Percentiles rank a stretch among this genome's conserved stretches.
phyloP scores from a whole-genome alignment of 1,140 invertebrate genomes.

The Lysiphlebus fabarum region DNA sequence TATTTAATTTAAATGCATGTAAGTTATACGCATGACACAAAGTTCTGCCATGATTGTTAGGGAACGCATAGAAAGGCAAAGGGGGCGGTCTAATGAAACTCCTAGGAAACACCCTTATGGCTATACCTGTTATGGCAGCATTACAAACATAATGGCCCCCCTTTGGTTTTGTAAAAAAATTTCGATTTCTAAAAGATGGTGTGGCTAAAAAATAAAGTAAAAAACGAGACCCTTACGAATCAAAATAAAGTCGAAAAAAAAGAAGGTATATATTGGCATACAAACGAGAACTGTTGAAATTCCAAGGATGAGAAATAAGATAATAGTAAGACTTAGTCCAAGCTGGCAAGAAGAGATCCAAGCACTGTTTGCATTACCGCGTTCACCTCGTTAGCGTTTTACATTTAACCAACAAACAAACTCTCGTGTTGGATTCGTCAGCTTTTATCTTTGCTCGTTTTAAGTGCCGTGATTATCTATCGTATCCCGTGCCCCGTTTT shows the following conservation, averaged over 20 bases:
- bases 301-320: conserved; percentile 32
- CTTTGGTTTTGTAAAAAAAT: conserved; percentile 13
- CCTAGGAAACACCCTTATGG: conserved; percentile 49
- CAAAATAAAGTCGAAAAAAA: conserved; percentile 20
- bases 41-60: conserved; percentile 29
- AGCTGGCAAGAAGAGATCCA: conserved; percentile 34
- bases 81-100: conserved; percentile 38
- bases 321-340: conserved; percentile 43
- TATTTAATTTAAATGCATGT: too few relatives aligned
- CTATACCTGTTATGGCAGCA: conserved; percentile 36
- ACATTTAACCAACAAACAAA: conserved; percentile 31
- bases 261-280: not conserved
- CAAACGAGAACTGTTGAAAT: conserved; percentile 37
- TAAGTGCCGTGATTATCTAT: conserved; percentile 42
- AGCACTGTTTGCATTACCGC: conserved; percentile 16
- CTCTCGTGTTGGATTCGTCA: conserved; percentile 23
- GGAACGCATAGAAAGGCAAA: conserved; percentile 11
- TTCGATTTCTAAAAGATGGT: conserved; percentile 14
- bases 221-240: conserved; percentile 22
- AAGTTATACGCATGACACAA: conserved; percentile 1
- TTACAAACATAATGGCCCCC: conserved; percentile 42
- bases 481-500: conserved; percentile 25
- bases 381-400: conserved; percentile 34
- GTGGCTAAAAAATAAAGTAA: conserved; percentile 3
- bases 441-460: conserved; percentile 37